Evolutionary conservation across 1,140 invertebrate species (phyloP), one percentile per base, ranked within the genome.

Genomic region (Aphelenchoides besseyi): DNA sequence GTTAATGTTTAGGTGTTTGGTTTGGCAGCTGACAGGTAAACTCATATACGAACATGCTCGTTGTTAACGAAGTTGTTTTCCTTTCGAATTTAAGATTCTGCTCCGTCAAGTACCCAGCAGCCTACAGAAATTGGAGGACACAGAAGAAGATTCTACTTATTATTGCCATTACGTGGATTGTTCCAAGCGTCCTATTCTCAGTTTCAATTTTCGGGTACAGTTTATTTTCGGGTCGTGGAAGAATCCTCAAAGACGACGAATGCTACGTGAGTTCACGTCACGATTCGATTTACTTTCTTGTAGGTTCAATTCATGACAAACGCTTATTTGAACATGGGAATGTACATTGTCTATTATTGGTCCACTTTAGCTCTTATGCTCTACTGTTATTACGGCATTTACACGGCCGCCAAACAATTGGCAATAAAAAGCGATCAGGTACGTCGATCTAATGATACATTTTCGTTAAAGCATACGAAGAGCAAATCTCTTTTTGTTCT

Each of bases 141-240:
- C 94, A 95, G 80, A 90, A 90, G 72, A 89, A 91, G 76, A 92
- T 95, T 0, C 91, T 96, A 0, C 90, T 91, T 1, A 94, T 98
- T 85, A 86, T 90, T n/a, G 85, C 86, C 0, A 76, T 87, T 12
- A 98, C 95, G 0, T 99, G 97, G 97, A 92, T 98, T 35, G 79
- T 79, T 69, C 96, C 97, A 2, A 91, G 93, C 0, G 86, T 97
- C 16, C 87, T 99, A 2, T 99, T 99, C 86, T 98, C 98, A 85
- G 94, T 94, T 66, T 94, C 93, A 67, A 98, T 99, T 74, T 97
- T 99, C 82, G 96, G 95, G 32, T 99, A 97, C 95, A 95, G 97
- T 84, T 92, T 95, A 84, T 97, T 97, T 81, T 91, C 94, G 35
- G 95, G 95, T 1, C 91, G 91, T 79, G 83, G 82, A 36, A 87